phyloP scores from a whole-genome alignment of 2,888 invertebrate species.

The Psylliodes chrysocephalus region DNA sequence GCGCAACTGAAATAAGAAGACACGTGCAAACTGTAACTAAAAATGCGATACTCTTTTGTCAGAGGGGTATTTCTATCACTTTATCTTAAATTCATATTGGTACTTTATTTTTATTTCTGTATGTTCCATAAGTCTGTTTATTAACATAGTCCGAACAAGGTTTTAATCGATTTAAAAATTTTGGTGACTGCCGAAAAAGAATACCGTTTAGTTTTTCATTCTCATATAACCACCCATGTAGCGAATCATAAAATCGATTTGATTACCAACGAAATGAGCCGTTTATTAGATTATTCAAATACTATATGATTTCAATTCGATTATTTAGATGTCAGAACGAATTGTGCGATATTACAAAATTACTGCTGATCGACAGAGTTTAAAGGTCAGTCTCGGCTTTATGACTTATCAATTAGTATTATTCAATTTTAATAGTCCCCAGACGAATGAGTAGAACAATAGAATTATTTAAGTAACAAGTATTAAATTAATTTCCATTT shows the following conservation, averaged over 20 bases:
- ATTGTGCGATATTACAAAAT: not conserved
- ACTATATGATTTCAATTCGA: conserved; percentile 4
- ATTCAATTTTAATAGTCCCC: conserved; percentile 21
- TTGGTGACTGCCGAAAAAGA: no score
- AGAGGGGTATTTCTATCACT: no score
- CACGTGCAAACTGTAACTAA: no score
- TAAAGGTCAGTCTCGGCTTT: conserved; percentile 21
- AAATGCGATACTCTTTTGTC: no score
- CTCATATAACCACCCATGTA: not conserved
- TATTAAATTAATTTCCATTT: conserved; percentile 11
- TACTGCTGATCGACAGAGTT: conserved; percentile 17
- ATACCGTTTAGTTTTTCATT: no score
- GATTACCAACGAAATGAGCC: not conserved
- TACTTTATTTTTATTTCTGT: no score
- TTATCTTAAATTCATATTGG: no score
- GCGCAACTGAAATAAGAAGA: no score
- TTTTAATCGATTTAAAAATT: no score
- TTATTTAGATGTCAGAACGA: conserved; percentile 16
- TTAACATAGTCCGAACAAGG: no score
- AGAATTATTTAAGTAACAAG: conserved; percentile 12
- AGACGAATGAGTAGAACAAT: conserved; percentile 20
- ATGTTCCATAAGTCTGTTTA: no score
- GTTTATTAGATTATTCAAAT: not conserved
- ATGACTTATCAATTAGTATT: conserved; percentile 26
- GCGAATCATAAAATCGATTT: not conserved